Percentiles rank a stretch among this genome's conserved stretches.
Conservation (phyloP, 2,113 vertebrate species). For the Peromyscus polionotus region DNA sequence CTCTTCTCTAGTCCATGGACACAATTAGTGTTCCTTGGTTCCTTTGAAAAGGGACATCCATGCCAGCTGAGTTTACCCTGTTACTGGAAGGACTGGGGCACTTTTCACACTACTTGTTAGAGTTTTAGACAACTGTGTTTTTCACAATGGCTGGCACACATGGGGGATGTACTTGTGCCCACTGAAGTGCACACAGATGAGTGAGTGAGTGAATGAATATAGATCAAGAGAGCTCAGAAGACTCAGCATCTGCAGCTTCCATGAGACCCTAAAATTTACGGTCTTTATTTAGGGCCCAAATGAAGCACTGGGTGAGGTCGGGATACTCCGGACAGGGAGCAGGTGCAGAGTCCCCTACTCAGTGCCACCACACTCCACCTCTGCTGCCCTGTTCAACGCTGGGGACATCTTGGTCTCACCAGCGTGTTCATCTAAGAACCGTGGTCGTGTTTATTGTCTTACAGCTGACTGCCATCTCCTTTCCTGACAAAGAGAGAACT, state of each 20-base stretch:
- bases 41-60: not conserved
- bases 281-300: not conserved
- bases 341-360: no score
- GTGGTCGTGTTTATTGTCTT: not conserved
- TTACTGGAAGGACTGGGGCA: not conserved
- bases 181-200: not conserved
- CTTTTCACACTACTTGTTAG: not conserved
- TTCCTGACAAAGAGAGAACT: not conserved
- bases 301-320: not conserved
- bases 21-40: not conserved
- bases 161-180: rapidly evolving
- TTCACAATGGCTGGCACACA: not conserved
- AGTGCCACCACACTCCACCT: not conserved
- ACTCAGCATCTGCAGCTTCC: not conserved
- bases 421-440: not conserved
- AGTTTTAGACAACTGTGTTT: not conserved
- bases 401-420: not conserved
- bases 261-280: not conserved
- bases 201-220: not conserved
- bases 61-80: not conserved
- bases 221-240: not conserved
- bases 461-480: not conserved
- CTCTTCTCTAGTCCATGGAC: not conserved
- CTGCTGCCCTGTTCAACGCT: not conserved
- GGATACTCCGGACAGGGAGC: not conserved